Base-by-base conservation (phyloP, 2,888 invertebrate species). In the Troides oblongomaculatus region DNA sequence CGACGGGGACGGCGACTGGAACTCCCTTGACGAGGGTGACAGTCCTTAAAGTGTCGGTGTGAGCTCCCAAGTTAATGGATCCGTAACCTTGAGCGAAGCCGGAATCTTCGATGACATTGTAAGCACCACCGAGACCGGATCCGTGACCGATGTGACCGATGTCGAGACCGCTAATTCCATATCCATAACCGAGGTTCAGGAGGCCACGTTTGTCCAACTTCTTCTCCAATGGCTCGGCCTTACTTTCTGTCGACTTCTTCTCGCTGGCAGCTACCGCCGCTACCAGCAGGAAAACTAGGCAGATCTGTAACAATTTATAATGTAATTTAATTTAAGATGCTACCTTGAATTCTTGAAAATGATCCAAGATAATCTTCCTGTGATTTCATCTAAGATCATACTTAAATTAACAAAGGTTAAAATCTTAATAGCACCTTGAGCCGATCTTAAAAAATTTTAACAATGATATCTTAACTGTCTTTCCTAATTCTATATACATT, bases 151-250 rank as follows among this genome's bases (percentile, higher is more conserved):
- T 92, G 84, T 95, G 95, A 64, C 96, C 96, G 74, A 96, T 87
- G 82, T 96, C 96, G 74, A 96, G 94, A 75, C 96, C 96, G 79
- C 95, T 94, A 81, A 94, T 93, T 72, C 96, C 96, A 85, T 97
- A 96, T 68, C 97, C 97, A 79, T 96, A 96, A 77, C 96, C 97
- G 82, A 96, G 93, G 83, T 95, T 95, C 71, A 96, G 93, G 78
- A 97, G 94, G 76, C 97, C 97, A 77, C 97, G 95, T 89, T 97
- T 97, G 90, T 96, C 96, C 85, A 96, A 94, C 87, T 96, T 96
- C 93, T 97, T 96, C 74, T 95, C 95, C 76, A 94, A 85, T 69
- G 94, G 93, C 78, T 93, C 93, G 78, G 93, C 94, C 84, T 93
- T 93, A 81, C 93, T 92, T 74, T 89, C 88, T 84, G 90, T 89